These are phyloP conservation scores for Xanthorhoe designata DNA, from an alignment of 2,888 invertebrate genomes.

Conservation along the genomic window DNA sequence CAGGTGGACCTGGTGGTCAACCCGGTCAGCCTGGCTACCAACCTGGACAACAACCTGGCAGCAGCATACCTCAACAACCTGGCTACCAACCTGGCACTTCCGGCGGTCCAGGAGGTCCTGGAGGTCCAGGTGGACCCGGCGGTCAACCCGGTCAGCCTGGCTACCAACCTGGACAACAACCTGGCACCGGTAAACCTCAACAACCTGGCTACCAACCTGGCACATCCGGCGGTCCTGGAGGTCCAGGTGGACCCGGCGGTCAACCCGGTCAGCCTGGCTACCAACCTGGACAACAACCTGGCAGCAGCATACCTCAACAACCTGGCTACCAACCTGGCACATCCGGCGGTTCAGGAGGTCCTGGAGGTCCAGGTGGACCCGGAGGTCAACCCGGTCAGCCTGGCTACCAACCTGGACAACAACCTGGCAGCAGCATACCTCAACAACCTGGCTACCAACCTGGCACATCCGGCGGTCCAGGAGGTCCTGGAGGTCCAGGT, in stretches of 20 bases:
- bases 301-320: too few relatives aligned
- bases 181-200: constrained; percentile 8
- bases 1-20: constrained; percentile 46
- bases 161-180: constrained; percentile 5
- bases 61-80: too few relatives aligned
- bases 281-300: too few relatives aligned
- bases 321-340: constrained; percentile 54
- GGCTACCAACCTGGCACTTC: constrained; percentile 3
- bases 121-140: constrained; percentile 23
- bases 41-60: constrained; percentile 36
- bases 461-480: background rate
- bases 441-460: constrained; percentile 45
- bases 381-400: constrained; percentile 49
- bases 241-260: constrained; percentile 38
- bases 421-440: constrained; percentile 50
- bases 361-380: too few relatives aligned
- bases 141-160: background rate
- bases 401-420: constrained; percentile 46
- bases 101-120: constrained; percentile 10
- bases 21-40: background rate
- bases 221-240: too few relatives aligned
- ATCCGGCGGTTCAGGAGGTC: too few relatives aligned
- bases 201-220: too few relatives aligned
- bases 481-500: constrained; percentile 8
- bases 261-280: too few relatives aligned